Evolutionary conservation across 2,888 invertebrate genomes (phyloP), one percentile per base, ranked within the genome.

Genomic region (Cephonodes hylas): DNA sequence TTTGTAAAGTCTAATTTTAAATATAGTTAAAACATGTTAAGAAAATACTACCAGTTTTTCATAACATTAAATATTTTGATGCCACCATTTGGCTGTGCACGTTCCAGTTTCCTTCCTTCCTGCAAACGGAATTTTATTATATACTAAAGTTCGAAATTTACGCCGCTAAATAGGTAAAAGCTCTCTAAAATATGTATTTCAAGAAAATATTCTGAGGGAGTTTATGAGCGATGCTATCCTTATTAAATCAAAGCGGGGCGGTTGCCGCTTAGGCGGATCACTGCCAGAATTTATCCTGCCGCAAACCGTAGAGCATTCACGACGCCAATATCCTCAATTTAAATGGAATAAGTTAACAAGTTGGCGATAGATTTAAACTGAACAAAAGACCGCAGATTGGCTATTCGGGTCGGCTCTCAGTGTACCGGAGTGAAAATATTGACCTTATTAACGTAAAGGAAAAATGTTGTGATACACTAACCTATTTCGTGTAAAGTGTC

Each of bases 401-500:
- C 25, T 60, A 48, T 60, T 38, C 22, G 38, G 48, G 38, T 38
- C 25, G 38, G 48, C 15, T 60, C 38, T 38, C 23, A 15, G 48
- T 42, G 38, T 48, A 60, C 23, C 25, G 42, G 15, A 38, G 38
- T 60, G 42, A 60, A 53, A 61, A 44, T 60, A 63, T 63, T 66
- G 38, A 61, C 57, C 42, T 57, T 58, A 58, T 58, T 61, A 58
- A 46, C 34, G 45, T 58, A 44, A 61, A 46, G 46, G 45, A 63
- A 61, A 46, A 27, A 58, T 62, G 65, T 67, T 42, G 60, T 4
- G 20, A 38, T 42, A 48, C 58, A 45, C 63, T 65, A 64, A 65
- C 64, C 61, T 64, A 67, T 64, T 64, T 65, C 64, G 57, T 59
- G 60, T 46, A 56, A 61, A 65, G 63, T 64, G 53, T 60, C 61